These are phyloP conservation scores for Ephydatia muelleri DNA, from an alignment of 37 sponge, comb jelly and placozoan genomes.

Conservation along the genomic window DNA sequence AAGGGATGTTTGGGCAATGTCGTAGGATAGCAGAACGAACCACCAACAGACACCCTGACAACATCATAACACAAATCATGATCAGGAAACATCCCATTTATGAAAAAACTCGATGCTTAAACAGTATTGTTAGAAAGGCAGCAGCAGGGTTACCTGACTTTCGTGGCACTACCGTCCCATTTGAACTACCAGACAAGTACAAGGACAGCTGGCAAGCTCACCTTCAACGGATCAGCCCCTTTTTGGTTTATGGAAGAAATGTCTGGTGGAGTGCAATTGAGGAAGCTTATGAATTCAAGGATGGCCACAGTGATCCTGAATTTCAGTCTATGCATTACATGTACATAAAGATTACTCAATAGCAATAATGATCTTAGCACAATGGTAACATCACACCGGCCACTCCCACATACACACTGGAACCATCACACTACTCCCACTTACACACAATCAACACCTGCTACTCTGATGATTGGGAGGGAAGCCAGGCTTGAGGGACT, in stretches of 20 bases:
- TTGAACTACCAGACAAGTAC: background rate
- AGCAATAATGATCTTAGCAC: too few species aligned
- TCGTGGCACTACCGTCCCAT: background rate
- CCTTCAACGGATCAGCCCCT: background rate
- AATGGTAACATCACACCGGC: too few species aligned
- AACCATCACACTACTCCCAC: too few species aligned
- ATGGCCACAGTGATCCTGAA: constrained; percentile 2
- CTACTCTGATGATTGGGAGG: too few species aligned
- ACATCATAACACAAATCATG: constrained; percentile 8
- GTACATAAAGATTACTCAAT: too few species aligned
- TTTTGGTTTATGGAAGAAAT: background rate
- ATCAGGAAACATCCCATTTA: constrained; percentile 1
- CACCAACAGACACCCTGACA: constrained; percentile 12
- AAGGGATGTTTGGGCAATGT: constrained; percentile 15
- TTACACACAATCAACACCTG: too few species aligned
- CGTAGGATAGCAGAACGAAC: constrained; percentile 3
- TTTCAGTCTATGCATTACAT: too few species aligned
- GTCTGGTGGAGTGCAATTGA: constrained; percentile 2
- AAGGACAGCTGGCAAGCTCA: constrained; percentile 24
- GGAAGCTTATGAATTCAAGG: background rate
- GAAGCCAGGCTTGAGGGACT: too few species aligned
- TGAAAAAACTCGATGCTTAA: background rate
- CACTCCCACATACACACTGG: too few species aligned
- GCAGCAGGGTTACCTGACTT: background rate
- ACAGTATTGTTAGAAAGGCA: background rate